phyloP scores from a whole-genome alignment of 1,140 invertebrate genomes.

The Ephestia elutella region DNA sequence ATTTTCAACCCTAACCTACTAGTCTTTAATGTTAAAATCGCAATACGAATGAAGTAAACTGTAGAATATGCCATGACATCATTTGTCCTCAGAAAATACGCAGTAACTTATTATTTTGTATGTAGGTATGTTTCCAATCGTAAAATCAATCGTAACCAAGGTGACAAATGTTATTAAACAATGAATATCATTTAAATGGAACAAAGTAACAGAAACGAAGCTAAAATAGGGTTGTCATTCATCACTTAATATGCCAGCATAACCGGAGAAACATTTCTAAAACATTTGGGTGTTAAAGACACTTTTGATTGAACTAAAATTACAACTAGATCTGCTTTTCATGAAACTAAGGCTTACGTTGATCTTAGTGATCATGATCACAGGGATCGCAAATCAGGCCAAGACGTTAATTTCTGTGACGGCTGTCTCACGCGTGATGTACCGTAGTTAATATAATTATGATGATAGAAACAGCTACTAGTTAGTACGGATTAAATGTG shows the following conservation, averaged over 20 bases:
- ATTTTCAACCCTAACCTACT: neutral
- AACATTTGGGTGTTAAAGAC: too few relatives aligned
- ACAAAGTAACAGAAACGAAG: neutral
- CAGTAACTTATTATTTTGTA: neutral
- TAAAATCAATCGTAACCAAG: neutral
- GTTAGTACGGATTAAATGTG: too few relatives aligned
- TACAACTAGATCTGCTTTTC: too few relatives aligned
- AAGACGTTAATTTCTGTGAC: too few relatives aligned
- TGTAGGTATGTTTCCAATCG: neutral
- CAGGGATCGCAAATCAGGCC: neutral
- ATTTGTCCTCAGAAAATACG: conserved; percentile 4
- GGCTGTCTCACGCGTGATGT: too few relatives aligned
- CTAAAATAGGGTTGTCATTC: too few relatives aligned
- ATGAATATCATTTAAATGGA: neutral
- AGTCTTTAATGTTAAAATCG: neutral
- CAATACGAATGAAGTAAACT: neutral
- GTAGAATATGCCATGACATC: neutral
- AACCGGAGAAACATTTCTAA: too few relatives aligned
- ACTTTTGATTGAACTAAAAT: too few relatives aligned
- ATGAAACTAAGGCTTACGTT: too few relatives aligned
- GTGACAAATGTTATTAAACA: conserved; percentile 1
- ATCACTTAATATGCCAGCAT: too few relatives aligned
- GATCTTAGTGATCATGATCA: neutral
- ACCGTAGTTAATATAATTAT: too few relatives aligned
- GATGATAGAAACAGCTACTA: too few relatives aligned